These are phyloP conservation scores for Chalcosyrphus nemorum DNA, from an alignment of 2,888 invertebrate species.

Conservation along the genomic window DNA sequence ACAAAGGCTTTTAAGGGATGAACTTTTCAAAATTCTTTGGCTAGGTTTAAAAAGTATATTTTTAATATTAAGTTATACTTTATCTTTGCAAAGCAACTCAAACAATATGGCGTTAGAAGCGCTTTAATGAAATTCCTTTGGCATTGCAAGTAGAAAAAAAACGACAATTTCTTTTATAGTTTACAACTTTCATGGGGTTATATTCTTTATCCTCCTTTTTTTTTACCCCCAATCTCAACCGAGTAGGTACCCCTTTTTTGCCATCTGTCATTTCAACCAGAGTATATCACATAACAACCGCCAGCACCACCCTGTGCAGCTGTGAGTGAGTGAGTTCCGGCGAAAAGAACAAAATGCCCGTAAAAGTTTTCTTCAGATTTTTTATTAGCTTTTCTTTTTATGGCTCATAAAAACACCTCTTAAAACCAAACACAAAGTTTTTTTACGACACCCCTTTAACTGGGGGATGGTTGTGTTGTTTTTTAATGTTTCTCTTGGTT, in stretches of 20 bases:
- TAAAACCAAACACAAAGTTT: slow-evolving; percentile 70
- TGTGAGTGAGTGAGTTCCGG: slow-evolving; percentile 4
- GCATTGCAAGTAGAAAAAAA: neutral
- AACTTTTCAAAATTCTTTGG: neutral
- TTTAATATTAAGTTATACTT: slow-evolving; percentile 6
- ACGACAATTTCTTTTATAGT: slow-evolving; percentile 35
- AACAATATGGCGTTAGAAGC: slow-evolving; percentile 49
- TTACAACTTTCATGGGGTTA: slow-evolving; percentile 25
- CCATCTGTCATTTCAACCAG: slow-evolving; percentile 42
- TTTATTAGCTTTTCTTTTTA: slow-evolving; percentile 70
- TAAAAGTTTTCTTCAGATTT: slow-evolving; percentile 66
- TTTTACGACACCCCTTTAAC: slow-evolving; percentile 66
- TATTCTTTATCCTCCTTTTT: too few species aligned
- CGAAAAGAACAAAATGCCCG: slow-evolving; percentile 58
- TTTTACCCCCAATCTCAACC: neutral
- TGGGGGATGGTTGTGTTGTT: slow-evolving; percentile 33
- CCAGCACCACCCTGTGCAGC: slow-evolving; percentile 1
- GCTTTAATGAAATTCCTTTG: slow-evolving; percentile 55
- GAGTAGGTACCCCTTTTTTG: too few species aligned
- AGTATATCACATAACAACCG: neutral
- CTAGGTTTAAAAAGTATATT: neutral
- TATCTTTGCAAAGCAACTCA: neutral
- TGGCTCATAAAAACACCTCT: slow-evolving; percentile 69
- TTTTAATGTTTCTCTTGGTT: slow-evolving; percentile 15
- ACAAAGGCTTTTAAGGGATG: neutral